Percentiles rank a stretch among this genome's conserved stretches.
phyloP scores from a whole-genome alignment of 2,113 vertebrate genomes.

The Mola mola region DNA sequence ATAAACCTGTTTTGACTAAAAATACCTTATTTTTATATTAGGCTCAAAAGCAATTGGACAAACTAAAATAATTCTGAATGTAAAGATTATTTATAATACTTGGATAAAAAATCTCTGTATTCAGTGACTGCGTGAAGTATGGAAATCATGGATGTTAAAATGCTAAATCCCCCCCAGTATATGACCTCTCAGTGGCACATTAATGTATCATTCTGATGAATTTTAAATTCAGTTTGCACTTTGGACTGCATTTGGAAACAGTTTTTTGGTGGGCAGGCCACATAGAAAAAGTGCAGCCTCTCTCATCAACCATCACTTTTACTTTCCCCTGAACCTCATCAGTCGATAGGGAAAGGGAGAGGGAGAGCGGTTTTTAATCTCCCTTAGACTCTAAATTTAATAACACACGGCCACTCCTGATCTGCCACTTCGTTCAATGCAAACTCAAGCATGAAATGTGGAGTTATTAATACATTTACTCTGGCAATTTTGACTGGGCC shows the following conservation, averaged over 20 bases:
- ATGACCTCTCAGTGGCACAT: background rate
- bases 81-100: too few relatives aligned
- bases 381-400: slow-evolving; percentile 54
- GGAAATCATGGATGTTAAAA: too few relatives aligned
- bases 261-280: background rate
- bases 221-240: slow-evolving; percentile 13
- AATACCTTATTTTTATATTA: too few relatives aligned
- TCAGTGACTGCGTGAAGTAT: too few relatives aligned
- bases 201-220: background rate
- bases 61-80: too few relatives aligned
- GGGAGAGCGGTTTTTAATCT: slow-evolving; percentile 55
- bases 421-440: slow-evolving; percentile 23
- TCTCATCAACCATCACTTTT: slow-evolving; percentile 18
- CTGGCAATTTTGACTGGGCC: background rate
- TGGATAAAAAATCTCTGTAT: too few relatives aligned
- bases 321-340: background rate
- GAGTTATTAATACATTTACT: slow-evolving; percentile 56
- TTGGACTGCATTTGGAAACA: background rate
- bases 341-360: background rate
- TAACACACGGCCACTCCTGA: slow-evolving; percentile 42
- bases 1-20: too few relatives aligned
- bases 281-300: background rate
- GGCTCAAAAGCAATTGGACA: too few relatives aligned
- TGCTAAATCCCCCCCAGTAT: too few relatives aligned
- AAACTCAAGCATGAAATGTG: slow-evolving; percentile 40